A percentile compares a stretch with the other conserved stretches of the same genome.
Evolutionary conservation across 2,888 invertebrate genomes (phyloP).

Genomic region (Serripes groenlandicus): DNA sequence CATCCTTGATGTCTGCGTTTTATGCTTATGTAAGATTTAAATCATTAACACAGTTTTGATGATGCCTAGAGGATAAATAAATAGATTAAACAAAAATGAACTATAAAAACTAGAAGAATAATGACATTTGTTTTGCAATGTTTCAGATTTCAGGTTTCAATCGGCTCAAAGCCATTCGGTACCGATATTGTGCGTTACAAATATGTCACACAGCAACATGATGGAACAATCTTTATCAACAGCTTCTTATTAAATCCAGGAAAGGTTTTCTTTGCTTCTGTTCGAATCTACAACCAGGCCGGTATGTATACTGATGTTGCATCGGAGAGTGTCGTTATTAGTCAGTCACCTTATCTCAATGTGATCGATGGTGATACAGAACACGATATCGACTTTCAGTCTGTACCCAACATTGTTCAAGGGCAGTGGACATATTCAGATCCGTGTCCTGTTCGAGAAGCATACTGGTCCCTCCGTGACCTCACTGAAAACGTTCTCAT

Average conservation of each 20-base stretch:
- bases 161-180: constrained; percentile 42
- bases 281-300: constrained; percentile 71
- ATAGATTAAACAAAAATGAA: too few species aligned
- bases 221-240: constrained; percentile 51
- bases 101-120: too few species aligned
- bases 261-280: constrained; percentile 62
- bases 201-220: neutral
- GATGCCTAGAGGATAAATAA: too few species aligned
- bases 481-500: constrained; percentile 66
- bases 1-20: too few species aligned
- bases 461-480: constrained; percentile 69
- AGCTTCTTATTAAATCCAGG: constrained; percentile 49
- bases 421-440: constrained; percentile 75
- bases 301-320: constrained; percentile 62
- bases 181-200: constrained; percentile 36
- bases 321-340: constrained; percentile 70
- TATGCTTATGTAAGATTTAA: too few species aligned
- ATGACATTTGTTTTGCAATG: too few species aligned
- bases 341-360: constrained; percentile 56
- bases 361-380: constrained; percentile 65
- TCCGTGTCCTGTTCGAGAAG: constrained; percentile 69
- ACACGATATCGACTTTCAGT: constrained; percentile 68
- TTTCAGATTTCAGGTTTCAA: constrained; percentile 43
- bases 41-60: too few species aligned
- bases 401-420: constrained; percentile 63